These are phyloP conservation scores for Archegozetes longisetosus DNA, from an alignment of 1,140 invertebrate species.

Conservation along the genomic window DNA sequence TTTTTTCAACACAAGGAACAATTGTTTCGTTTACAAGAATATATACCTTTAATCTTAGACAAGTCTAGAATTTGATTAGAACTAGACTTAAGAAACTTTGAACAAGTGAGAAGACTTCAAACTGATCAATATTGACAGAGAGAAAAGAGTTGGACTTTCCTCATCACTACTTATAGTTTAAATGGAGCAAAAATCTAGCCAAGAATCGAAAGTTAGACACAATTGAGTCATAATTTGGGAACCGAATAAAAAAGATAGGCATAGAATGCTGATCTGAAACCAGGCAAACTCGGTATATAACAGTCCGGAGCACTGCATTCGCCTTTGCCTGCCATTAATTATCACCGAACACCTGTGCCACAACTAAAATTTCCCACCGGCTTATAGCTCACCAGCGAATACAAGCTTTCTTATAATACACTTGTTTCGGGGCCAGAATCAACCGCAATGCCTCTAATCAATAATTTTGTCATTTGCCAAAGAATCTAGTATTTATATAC, in stretches of 20 bases:
- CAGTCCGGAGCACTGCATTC: background rate
- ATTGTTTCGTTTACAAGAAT: too few relatives aligned
- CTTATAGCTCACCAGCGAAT: background rate
- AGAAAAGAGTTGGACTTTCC: too few relatives aligned
- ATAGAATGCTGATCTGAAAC: background rate
- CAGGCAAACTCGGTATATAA: background rate
- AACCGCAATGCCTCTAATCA: too few relatives aligned
- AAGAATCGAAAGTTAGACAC: background rate
- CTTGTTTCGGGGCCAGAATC: background rate
- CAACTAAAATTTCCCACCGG: background rate
- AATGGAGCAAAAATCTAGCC: background rate
- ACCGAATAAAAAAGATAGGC: background rate
- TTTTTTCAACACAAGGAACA: too few relatives aligned
- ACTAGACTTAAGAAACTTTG: too few relatives aligned
- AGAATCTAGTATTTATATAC: too few relatives aligned
- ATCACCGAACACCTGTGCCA: background rate
- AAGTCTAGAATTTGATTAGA: too few relatives aligned
- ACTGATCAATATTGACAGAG: too few relatives aligned
- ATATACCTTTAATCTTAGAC: too few relatives aligned
- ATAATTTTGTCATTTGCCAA: too few relatives aligned
- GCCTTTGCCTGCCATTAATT: background rate
- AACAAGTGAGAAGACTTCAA: too few relatives aligned
- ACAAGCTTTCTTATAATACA: background rate
- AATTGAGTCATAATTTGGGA: too few relatives aligned
- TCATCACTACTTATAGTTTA: background rate